Percentiles rank a stretch among this genome's conserved stretches.
These are phyloP conservation scores for Alauda arvensis DNA, from an alignment of 2,797 vertebrate species.

Conservation along the genomic window DNA sequence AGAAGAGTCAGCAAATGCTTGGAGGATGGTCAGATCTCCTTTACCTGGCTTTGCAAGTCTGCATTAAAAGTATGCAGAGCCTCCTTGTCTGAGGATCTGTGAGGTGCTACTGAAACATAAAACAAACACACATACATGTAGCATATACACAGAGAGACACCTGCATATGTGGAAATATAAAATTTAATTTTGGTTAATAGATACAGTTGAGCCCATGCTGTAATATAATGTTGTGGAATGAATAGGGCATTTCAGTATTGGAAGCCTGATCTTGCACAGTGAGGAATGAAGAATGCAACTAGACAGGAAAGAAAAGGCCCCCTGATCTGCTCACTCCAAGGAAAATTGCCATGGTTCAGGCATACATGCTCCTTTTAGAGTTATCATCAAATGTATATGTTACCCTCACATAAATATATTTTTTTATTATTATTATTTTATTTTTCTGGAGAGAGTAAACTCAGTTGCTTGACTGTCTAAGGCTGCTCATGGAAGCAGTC, in stretches of 20 bases:
- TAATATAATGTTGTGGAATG: not conserved
- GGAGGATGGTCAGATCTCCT: not conserved
- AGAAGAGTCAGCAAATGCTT: not conserved
- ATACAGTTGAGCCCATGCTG: accelerated
- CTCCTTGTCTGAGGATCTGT: not conserved
- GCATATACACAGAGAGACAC: not conserved
- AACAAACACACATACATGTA: accelerated
- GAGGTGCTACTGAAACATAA: not conserved
- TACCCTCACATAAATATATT: not conserved
- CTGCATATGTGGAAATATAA: not conserved
- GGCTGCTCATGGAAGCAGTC: not conserved
- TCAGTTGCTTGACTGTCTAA: not conserved
- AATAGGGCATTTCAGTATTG: not conserved
- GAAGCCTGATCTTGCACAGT: not conserved
- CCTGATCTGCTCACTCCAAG: not conserved
- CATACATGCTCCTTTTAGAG: not conserved
- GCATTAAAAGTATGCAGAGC: accelerated
- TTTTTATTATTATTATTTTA: too few relatives aligned
- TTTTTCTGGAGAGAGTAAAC: not conserved
- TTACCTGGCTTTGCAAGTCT: not conserved
- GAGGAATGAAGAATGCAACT: not conserved
- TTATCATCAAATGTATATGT: not conserved
- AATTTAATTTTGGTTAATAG: not conserved
- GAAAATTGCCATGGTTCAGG: not conserved
- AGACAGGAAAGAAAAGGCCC: accelerated